Base-by-base conservation (phyloP, 2,113 vertebrate species). In the Psephotus haematonotus region DNA sequence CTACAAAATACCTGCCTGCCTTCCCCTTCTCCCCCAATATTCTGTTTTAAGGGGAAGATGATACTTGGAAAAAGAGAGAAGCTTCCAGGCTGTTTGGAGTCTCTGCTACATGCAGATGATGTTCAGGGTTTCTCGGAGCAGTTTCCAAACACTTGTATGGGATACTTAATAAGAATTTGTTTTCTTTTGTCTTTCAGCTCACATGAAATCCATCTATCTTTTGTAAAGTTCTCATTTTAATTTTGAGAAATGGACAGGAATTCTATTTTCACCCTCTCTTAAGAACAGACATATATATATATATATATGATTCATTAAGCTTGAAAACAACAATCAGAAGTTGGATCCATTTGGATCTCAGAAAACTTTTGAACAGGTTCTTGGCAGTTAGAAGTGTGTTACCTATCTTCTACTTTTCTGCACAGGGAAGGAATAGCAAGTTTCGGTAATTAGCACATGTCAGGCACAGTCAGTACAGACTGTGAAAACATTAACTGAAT, bases 1-100 rank as follows among this genome's bases (percentile, higher is more conserved):
- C 35, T 15, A 28, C 44, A 39, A 43, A 65, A 43, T 78, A 65
- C 29, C 19, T 62, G 23, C 14, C 23, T 9, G 25, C 22, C 23
- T 60, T 35, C n/a, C n/a, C 24, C 3, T 3, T 8, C 8, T 4
- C 4, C 3, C 1, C 13, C 49, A 47, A 37, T 60, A 41, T n/a
- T 84, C 28, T 55, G 5, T 46, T 47, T 43, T 46, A 55, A 70
- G 27, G 25, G 33, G 33, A 74, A 74, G 17, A 35, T 43, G 11
- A 41, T 79, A 43, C 13, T 25, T 49, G 7, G 44, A 85, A 49
- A 47, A 82, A 24, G 1, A 10, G 19, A 23, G 13, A 2, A 24
- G 35, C 35, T 62, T 15, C 0, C 16, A 55, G 28, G 7, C 19
- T 50, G 7, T 5, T 59, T 9, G 7, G 9, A 79, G 29, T 71